A percentile compares a stretch with the other conserved stretches of the same genome.
These are phyloP conservation scores for Luehdorfia chinensis DNA, from an alignment of 1,140 invertebrate species.

Conservation along the genomic window DNA sequence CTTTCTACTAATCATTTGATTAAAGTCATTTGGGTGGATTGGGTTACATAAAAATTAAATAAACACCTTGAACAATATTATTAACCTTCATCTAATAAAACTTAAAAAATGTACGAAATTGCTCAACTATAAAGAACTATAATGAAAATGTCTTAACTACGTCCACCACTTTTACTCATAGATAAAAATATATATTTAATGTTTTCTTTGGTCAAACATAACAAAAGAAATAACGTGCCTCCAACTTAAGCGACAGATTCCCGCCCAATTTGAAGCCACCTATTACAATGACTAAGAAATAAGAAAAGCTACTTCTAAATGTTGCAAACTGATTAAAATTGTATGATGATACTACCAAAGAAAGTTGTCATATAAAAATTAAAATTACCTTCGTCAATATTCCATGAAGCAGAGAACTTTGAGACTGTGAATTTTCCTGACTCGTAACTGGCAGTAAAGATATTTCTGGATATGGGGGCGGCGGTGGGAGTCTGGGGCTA, in stretches of 20 bases:
- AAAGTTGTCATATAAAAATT: not conserved
- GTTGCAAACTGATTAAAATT: conserved; percentile 6
- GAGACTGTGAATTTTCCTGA: conserved; percentile 53
- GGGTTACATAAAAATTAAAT: no score
- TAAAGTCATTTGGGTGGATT: no score
- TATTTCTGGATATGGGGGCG: conserved; percentile 86
- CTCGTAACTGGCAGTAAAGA: conserved; percentile 83
- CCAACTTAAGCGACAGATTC: not conserved
- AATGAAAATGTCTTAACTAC: not conserved
- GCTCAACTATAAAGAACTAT: no score
- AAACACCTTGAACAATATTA: no score
- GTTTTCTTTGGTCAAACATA: not conserved
- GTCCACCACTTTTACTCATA: conserved; percentile 12
- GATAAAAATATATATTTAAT: not conserved
- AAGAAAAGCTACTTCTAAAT: conserved; percentile 8
- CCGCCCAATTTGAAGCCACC: conserved; percentile 8
- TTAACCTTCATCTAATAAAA: no score
- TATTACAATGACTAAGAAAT: conserved; percentile 1
- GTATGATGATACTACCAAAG: not conserved
- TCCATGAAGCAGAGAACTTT: conserved; percentile 84
- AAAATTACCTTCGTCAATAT: conserved; percentile 82
- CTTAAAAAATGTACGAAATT: no score
- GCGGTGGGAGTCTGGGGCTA: conserved; percentile 69
- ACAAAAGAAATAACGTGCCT: not conserved
- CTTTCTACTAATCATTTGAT: no score